phyloP scores from a whole-genome alignment of 1,140 invertebrate genomes.

The Tenebrio molitor region DNA sequence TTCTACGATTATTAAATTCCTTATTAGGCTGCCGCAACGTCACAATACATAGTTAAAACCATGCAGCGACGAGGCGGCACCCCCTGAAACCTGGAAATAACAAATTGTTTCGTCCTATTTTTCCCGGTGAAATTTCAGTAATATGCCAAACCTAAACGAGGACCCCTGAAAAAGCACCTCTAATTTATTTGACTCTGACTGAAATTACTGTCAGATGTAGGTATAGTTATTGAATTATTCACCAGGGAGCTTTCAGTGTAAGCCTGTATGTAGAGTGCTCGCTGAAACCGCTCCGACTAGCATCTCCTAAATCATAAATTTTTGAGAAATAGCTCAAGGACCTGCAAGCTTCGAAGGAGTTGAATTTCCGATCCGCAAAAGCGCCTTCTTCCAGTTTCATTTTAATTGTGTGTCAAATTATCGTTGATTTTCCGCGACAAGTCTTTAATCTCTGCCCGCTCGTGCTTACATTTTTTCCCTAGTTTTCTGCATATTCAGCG shows the following conservation, averaged over 20 bases:
- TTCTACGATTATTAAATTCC: neutral
- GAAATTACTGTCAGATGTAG: constrained; percentile 37
- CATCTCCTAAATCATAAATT: constrained; percentile 27
- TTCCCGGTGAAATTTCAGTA: too few species aligned
- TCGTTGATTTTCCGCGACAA: constrained; percentile 2
- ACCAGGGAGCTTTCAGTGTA: constrained; percentile 35
- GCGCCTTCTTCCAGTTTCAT: neutral
- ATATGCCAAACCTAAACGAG: neutral
- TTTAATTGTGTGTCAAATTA: constrained; percentile 29
- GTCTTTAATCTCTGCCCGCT: constrained; percentile 17
- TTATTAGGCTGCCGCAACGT: too few species aligned
- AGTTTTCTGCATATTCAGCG: constrained; percentile 36
- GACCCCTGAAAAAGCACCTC: neutral
- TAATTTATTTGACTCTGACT: constrained; percentile 25
- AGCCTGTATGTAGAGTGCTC: constrained; percentile 19
- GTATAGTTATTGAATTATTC: constrained; percentile 31
- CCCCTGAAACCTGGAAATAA: too few species aligned
- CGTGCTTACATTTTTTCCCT: constrained; percentile 20
- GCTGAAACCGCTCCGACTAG: constrained; percentile 18
- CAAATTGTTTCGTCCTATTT: too few species aligned
- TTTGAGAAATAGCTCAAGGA: constrained; percentile 24
- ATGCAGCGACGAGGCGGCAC: too few species aligned
- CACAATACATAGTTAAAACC: too few species aligned
- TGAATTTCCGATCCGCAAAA: neutral
- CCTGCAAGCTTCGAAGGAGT: neutral